Percentiles rank a stretch among this genome's conserved stretches.
Evolutionary conservation across 1,140 invertebrate species (phyloP).

Genomic region (Drosophila bocqueti): DNA sequence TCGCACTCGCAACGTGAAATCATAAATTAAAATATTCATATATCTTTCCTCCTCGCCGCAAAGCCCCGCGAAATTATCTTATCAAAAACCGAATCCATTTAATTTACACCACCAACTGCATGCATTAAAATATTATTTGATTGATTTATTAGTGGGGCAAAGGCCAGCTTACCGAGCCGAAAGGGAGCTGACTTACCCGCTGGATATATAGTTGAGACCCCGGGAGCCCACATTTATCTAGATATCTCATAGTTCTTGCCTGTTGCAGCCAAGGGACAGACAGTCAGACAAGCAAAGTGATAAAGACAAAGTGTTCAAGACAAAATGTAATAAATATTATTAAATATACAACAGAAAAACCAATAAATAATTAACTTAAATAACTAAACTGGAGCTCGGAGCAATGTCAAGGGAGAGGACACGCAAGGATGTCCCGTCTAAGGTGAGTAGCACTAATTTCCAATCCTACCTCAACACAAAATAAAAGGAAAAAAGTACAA

Average conservation of each 20-base stretch:
- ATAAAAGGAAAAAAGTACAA: neutral
- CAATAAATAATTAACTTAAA: conserved; percentile 27
- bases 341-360: conserved; percentile 28
- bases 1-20: neutral
- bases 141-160: conserved; percentile 56
- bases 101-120: conserved; percentile 54
- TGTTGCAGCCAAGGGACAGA: conserved; percentile 64
- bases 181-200: conserved; percentile 4
- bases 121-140: conserved; percentile 74
- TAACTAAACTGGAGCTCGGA: conserved; percentile 26
- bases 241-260: conserved; percentile 65
- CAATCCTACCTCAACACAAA: conserved; percentile 74
- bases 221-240: conserved; percentile 47
- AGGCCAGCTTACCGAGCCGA: conserved; percentile 20
- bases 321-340: conserved; percentile 73
- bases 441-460: conserved; percentile 55
- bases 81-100: conserved; percentile 15
- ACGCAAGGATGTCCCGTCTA: conserved; percentile 60
- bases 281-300: conserved; percentile 61
- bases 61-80: conserved; percentile 26
- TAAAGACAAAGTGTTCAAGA: conserved; percentile 82
- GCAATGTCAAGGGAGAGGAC: conserved; percentile 37
- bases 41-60: neutral
- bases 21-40: conserved; percentile 1
- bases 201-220: conserved; percentile 17